Percentiles rank a stretch among this genome's conserved stretches.
phyloP scores from a whole-genome alignment of 2,888 invertebrate genomes.

The Ditylenchus weischeri region DNA sequence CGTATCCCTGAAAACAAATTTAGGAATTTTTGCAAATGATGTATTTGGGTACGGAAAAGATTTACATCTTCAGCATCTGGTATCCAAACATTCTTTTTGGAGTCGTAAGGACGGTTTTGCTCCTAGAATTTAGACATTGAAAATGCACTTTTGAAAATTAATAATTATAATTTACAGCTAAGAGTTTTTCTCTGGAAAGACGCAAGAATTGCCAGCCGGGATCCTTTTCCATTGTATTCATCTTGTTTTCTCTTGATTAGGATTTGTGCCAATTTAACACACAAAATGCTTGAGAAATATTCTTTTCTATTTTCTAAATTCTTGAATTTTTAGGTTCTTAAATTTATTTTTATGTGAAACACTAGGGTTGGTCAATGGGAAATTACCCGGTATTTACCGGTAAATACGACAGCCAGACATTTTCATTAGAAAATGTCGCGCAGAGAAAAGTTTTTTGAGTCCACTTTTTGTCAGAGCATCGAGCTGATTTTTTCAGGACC shows the following conservation, averaged over 20 bases:
- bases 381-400: too few relatives aligned
- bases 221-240: slow-evolving; percentile 45
- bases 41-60: slow-evolving; percentile 62
- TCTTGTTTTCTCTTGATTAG: background rate
- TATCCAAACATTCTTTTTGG: slow-evolving; percentile 96
- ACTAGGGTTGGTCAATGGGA: too few relatives aligned
- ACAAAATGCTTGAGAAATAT: too few relatives aligned
- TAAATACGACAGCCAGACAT: too few relatives aligned
- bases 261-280: too few relatives aligned
- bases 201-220: slow-evolving; percentile 59
- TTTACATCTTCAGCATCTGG: slow-evolving; percentile 17
- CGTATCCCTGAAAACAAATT: slow-evolving; percentile 64
- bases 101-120: slow-evolving; percentile 97
- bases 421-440: too few relatives aligned
- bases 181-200: slow-evolving; percentile 48
- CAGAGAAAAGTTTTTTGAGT: too few relatives aligned
- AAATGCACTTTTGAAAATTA: background rate
- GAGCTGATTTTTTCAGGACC: too few relatives aligned
- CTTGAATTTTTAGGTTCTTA: too few relatives aligned
- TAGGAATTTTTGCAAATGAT: background rate
- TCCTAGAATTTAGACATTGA: slow-evolving; percentile 66
- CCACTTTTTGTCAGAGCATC: too few relatives aligned
- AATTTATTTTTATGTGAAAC: too few relatives aligned
- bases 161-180: slow-evolving; percentile 39
- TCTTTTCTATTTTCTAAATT: too few relatives aligned